These are phyloP conservation scores for Falco columbarius DNA, from an alignment of 2,797 vertebrate species.

Conservation along the genomic window DNA sequence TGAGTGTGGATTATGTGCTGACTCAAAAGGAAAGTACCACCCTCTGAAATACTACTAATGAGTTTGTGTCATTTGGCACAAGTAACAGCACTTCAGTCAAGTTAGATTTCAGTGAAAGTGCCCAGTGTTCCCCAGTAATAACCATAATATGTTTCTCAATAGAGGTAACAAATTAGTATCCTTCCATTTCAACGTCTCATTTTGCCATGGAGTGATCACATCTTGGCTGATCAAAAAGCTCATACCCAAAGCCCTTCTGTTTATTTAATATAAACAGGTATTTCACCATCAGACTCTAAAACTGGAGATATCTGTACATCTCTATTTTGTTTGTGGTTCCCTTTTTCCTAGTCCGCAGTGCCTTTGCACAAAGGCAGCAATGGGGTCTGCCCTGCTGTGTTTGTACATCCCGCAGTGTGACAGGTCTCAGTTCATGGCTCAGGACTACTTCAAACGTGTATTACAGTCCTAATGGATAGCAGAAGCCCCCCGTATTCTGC, in stretches of 20 bases:
- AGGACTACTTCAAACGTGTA: neutral
- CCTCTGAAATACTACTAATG: neutral
- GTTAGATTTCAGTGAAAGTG: neutral
- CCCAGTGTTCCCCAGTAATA: neutral
- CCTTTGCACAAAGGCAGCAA: neutral
- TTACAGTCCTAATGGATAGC: neutral
- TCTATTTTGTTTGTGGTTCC: neutral
- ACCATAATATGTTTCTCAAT: neutral
- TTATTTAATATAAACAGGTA: neutral
- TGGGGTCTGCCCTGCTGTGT: neutral
- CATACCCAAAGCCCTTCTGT: neutral
- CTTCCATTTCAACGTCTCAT: neutral
- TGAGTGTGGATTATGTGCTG: neutral
- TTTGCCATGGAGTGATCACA: neutral
- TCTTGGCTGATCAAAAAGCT: neutral
- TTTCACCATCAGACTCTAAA: neutral
- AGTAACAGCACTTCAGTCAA: neutral
- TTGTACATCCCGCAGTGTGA: fast-evolving
- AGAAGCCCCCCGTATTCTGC: neutral
- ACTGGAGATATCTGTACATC: neutral
- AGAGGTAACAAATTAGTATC: neutral
- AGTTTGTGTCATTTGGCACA: neutral
- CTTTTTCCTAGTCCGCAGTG: neutral
- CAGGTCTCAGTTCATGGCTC: neutral
- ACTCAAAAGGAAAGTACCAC: neutral